phyloP scores from a whole-genome alignment of 2,113 vertebrate species.

The Setophaga petechia region DNA sequence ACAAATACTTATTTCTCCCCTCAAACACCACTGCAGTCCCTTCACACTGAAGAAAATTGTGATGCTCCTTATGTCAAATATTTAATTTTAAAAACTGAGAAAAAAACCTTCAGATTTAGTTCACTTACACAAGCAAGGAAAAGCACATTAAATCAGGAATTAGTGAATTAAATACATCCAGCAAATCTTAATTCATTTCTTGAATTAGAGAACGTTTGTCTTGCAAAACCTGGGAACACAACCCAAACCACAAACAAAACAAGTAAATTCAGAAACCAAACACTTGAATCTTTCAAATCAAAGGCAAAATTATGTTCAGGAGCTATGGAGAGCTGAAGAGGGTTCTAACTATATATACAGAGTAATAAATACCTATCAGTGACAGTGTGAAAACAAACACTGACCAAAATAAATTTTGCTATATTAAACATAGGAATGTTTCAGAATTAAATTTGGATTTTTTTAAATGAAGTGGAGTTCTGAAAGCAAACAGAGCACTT shows the following conservation, averaged over 20 bases:
- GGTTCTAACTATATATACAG: neutral
- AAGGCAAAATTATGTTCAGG: neutral
- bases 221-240: neutral
- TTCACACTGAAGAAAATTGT: neutral
- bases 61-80: neutral
- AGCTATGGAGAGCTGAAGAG: neutral
- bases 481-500: neutral
- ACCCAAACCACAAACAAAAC: neutral
- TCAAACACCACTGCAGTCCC: neutral
- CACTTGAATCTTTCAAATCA: neutral
- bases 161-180: neutral
- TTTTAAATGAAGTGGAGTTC: neutral
- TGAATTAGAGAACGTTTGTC: neutral
- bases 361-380: neutral
- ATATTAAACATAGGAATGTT: neutral
- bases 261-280: neutral
- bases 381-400: neutral
- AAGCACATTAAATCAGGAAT: neutral
- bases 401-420: neutral
- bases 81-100: neutral
- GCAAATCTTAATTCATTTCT: neutral
- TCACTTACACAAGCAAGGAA: neutral
- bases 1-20: neutral
- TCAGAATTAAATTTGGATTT: neutral
- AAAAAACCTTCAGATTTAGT: neutral